Percentiles rank a stretch among this genome's conserved stretches.
These are phyloP conservation scores for Dendrolimus houi DNA, from an alignment of 2,888 invertebrate genomes.

Conservation along the genomic window DNA sequence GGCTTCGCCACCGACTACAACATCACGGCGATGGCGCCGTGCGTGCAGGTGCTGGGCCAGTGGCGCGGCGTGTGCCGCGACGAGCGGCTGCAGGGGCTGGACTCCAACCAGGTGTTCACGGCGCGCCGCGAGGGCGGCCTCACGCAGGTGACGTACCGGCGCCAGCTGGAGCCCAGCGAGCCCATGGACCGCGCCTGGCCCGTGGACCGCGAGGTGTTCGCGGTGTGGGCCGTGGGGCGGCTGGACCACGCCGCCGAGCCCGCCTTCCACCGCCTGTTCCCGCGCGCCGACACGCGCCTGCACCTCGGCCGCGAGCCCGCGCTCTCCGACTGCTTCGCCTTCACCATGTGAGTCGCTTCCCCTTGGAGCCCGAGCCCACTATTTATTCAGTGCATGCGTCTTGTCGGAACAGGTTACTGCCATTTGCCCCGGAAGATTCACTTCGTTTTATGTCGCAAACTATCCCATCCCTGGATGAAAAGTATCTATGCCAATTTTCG, in stretches of 20 bases:
- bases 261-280: constrained; percentile 88
- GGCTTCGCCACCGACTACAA: constrained; percentile 90
- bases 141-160: constrained; percentile 86
- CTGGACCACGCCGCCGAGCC: constrained; percentile 87
- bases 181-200: constrained; percentile 84
- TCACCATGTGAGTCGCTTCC: constrained; percentile 67
- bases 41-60: constrained; percentile 89
- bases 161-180: constrained; percentile 86
- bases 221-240: constrained; percentile 91
- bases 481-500: too few species aligned
- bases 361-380: background rate
- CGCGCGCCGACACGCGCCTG: constrained; percentile 81
- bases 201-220: constrained; percentile 78
- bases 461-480: too few species aligned
- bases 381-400: too few species aligned
- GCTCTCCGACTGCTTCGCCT: constrained; percentile 83
- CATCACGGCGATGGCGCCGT: constrained; percentile 88
- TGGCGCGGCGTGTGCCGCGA: constrained; percentile 93
- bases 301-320: constrained; percentile 80
- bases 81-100: constrained; percentile 86
- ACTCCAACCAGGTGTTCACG: constrained; percentile 88
- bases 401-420: too few species aligned
- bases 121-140: constrained; percentile 84
- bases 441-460: too few species aligned
- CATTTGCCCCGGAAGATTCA: too few species aligned